phyloP scores from a whole-genome alignment of 2,888 invertebrate species.

The Cephus sareptanus region DNA sequence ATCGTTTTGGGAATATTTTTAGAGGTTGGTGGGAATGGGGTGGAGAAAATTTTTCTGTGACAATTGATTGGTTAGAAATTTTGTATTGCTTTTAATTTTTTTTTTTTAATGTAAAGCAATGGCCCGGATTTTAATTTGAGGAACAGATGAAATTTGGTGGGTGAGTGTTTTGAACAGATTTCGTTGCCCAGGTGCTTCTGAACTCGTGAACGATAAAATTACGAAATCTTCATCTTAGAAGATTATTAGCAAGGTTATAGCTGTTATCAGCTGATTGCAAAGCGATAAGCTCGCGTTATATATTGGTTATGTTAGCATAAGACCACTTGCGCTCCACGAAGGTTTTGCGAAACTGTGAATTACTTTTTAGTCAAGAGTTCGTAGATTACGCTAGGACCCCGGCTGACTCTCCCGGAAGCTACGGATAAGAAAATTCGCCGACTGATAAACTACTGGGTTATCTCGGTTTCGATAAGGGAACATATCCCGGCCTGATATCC shows the following conservation, averaged over 20 bases:
- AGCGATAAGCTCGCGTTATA: background rate
- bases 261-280: background rate
- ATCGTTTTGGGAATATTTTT: background rate
- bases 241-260: background rate
- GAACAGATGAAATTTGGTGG: slow-evolving; percentile 54
- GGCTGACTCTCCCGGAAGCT: background rate
- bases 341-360: background rate
- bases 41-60: background rate
- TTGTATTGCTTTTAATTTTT: background rate
- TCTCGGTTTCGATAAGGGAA: background rate
- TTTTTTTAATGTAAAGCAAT: slow-evolving; percentile 24
- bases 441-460: background rate
- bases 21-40: background rate
- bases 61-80: background rate
- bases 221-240: background rate
- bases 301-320: background rate
- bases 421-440: background rate
- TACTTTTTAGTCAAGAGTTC: background rate
- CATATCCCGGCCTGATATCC: background rate
- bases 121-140: slow-evolving; percentile 43
- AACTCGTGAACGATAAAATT: background rate
- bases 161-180: background rate
- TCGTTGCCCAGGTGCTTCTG: background rate
- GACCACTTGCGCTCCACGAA: background rate
- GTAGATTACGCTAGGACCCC: background rate